Evolutionary conservation across 2,113 vertebrate species (phyloP).

Genomic region (Semicossyphus pulcher): DNA sequence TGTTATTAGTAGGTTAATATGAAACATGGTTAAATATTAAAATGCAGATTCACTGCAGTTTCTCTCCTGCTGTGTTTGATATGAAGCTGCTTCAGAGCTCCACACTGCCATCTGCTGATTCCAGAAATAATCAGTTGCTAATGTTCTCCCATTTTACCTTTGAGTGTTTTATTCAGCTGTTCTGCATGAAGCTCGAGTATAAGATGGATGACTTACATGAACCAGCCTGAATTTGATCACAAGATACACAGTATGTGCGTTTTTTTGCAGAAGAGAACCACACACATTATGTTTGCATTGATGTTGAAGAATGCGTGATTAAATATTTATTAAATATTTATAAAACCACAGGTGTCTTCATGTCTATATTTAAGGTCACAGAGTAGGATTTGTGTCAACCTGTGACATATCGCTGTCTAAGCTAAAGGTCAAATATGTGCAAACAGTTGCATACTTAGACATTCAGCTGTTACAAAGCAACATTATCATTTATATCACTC

Average conservation of each 20-base stretch:
- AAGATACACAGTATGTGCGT: neutral
- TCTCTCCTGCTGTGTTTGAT: neutral
- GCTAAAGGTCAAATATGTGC: too few relatives aligned
- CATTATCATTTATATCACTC: too few relatives aligned
- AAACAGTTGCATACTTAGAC: too few relatives aligned
- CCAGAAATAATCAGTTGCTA: neutral
- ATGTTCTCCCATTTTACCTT: constrained; percentile 26
- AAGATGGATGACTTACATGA: constrained; percentile 26
- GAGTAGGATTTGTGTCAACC: too few relatives aligned
- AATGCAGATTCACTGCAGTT: neutral
- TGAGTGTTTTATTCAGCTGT: neutral
- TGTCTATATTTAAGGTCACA: neutral
- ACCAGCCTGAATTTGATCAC: neutral
- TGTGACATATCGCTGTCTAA: too few relatives aligned
- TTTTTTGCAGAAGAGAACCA: neutral
- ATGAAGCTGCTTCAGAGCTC: constrained; percentile 5
- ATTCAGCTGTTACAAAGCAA: too few relatives aligned
- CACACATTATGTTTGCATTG: neutral
- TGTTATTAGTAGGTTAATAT: neutral
- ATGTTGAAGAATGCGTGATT: neutral
- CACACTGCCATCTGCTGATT: constrained; percentile 69
- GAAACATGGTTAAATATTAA: constrained; percentile 2
- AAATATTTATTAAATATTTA: neutral
- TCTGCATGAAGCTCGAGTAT: neutral
- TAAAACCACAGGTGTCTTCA: neutral